phyloP scores from a whole-genome alignment of 1,140 invertebrate species.

The Parasteatoda tepidariorum region DNA sequence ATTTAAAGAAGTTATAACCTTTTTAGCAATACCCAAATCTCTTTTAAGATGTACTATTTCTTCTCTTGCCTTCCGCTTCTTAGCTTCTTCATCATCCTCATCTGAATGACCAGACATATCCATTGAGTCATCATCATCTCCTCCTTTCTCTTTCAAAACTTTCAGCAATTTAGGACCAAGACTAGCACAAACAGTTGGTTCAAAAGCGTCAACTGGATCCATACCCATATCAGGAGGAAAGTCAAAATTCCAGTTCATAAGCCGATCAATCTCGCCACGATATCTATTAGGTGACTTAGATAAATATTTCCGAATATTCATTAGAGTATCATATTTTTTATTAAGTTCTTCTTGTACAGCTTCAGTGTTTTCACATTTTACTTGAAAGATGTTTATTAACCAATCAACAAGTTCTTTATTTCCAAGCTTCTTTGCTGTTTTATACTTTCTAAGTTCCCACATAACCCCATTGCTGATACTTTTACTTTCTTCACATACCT shows the following conservation, averaged over 20 bases:
- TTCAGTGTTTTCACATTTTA: constrained; percentile 55
- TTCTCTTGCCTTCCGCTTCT: constrained; percentile 48
- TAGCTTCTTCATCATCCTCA: constrained; percentile 55
- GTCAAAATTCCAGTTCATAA: constrained; percentile 50
- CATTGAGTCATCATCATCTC: constrained; percentile 49
- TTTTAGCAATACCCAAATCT: constrained; percentile 36
- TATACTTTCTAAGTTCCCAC: constrained; percentile 54
- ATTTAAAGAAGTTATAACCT: constrained; percentile 47
- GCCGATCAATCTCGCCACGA: constrained; percentile 41
- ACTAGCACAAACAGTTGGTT: constrained; percentile 44
- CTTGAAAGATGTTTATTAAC: constrained; percentile 51
- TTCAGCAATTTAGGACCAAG: constrained; percentile 53
- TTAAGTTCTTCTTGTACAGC: constrained; percentile 39
- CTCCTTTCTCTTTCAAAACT: constrained; percentile 56
- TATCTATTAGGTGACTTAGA: constrained; percentile 28
- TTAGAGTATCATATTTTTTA: constrained; percentile 36
- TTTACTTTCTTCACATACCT: constrained; percentile 38
- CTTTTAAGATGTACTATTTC: constrained; percentile 52
- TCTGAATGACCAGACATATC: constrained; percentile 43
- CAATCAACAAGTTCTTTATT: constrained; percentile 45
- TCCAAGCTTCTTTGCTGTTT: constrained; percentile 33
- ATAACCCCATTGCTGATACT: constrained; percentile 50
- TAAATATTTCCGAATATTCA: constrained; percentile 14
- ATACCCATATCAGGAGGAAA: constrained; percentile 40
- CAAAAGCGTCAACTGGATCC: constrained; percentile 36